These are phyloP conservation scores for Kradibia gibbosae DNA, from an alignment of 1,140 invertebrate species.

Conservation along the genomic window DNA sequence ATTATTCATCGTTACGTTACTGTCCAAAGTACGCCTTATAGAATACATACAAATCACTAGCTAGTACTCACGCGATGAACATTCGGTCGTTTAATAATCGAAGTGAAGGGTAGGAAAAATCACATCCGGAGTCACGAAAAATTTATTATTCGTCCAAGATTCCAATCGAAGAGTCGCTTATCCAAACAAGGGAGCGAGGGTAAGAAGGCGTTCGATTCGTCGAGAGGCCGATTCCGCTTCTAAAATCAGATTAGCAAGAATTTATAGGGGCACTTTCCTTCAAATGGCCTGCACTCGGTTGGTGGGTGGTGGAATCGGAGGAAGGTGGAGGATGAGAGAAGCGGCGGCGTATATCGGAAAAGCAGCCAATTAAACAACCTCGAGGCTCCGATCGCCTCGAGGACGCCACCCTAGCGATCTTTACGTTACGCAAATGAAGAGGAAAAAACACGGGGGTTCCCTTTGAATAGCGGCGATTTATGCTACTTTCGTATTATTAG, in stretches of 20 bases:
- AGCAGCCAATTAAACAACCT: slow-evolving; percentile 53
- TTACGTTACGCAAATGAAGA: background rate
- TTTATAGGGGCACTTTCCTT: slow-evolving; percentile 61
- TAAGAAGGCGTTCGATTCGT: slow-evolving; percentile 33
- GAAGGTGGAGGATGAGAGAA: background rate
- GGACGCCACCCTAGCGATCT: background rate
- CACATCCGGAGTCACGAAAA: background rate
- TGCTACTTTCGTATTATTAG: slow-evolving; percentile 32
- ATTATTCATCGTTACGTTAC: background rate
- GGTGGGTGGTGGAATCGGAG: background rate
- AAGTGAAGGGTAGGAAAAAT: background rate
- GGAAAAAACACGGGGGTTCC: background rate
- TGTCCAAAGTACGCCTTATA: background rate
- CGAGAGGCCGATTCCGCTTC: slow-evolving; percentile 55
- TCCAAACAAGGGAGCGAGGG: background rate
- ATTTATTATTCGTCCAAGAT: slow-evolving; percentile 52
- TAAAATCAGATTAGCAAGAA: slow-evolving; percentile 63
- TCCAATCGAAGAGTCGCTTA: background rate
- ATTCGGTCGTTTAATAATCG: background rate
- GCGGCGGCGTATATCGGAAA: slow-evolving; percentile 21
- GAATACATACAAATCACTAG: background rate
- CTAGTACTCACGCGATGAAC: slow-evolving; percentile 19
- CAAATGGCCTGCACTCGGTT: too few species aligned
- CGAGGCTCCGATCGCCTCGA: slow-evolving; percentile 21
- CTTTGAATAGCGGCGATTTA: background rate